These are phyloP conservation scores for Oreocharis arfaki DNA, from an alignment of 2,113 vertebrate genomes.

Conservation along the genomic window DNA sequence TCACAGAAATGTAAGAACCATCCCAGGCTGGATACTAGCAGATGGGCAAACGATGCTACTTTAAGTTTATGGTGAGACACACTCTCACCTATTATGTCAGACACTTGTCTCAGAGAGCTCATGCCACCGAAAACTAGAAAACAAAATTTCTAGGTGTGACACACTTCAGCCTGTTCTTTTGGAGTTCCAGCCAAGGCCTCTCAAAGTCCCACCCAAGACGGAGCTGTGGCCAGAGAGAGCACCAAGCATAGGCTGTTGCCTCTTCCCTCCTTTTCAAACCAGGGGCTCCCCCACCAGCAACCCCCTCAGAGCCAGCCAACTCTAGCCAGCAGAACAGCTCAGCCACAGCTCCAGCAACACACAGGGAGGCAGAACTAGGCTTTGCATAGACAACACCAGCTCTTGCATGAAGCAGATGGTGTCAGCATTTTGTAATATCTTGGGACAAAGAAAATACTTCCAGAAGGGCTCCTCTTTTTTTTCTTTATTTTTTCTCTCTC, in stretches of 20 bases:
- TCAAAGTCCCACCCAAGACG: background rate
- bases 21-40: background rate
- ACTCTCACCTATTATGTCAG: background rate
- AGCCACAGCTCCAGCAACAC: background rate
- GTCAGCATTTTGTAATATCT: background rate
- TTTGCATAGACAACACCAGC: background rate
- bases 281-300: background rate
- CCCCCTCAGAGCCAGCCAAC: accelerated
- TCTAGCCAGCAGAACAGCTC: background rate
- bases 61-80: background rate
- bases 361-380: background rate
- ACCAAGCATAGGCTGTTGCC: background rate
- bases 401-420: background rate
- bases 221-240: background rate
- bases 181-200: background rate
- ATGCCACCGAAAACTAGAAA: background rate
- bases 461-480: background rate
- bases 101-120: background rate
- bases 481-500: background rate
- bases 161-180: background rate
- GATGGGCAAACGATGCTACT: background rate
- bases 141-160: background rate
- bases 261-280: background rate
- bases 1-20: background rate
- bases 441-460: background rate